Evolutionary conservation across 1,140 invertebrate genomes (phyloP).

Genomic region (Galleria mellonella): DNA sequence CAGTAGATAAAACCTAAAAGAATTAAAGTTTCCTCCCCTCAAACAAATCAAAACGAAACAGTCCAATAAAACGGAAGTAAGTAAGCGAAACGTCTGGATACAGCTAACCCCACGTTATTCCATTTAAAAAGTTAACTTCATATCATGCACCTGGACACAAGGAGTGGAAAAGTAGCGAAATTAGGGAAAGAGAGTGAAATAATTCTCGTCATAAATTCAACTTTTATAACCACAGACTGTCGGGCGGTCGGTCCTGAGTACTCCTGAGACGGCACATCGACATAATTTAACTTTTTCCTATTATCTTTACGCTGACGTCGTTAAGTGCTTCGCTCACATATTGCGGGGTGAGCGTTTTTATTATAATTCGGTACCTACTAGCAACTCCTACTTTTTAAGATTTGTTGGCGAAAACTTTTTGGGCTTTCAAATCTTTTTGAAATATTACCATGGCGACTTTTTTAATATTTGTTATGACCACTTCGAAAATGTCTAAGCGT

Average conservation of each 20-base stretch:
- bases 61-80: slow-evolving; percentile 38
- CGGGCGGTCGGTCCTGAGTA: neutral
- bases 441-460: no score
- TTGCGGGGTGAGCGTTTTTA: slow-evolving; percentile 37
- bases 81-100: slow-evolving; percentile 28
- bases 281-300: slow-evolving; percentile 73
- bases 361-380: slow-evolving; percentile 8
- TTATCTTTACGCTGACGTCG: slow-evolving; percentile 65
- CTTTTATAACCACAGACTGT: slow-evolving; percentile 50
- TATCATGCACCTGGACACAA: slow-evolving; percentile 60
- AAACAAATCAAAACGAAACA: slow-evolving; percentile 39
- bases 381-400: neutral
- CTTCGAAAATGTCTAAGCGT: no score
- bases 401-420: neutral
- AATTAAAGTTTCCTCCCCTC: slow-evolving; percentile 20
- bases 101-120: slow-evolving; percentile 25
- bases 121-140: slow-evolving; percentile 47
- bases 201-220: slow-evolving; percentile 67
- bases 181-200: slow-evolving; percentile 59
- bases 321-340: slow-evolving; percentile 51
- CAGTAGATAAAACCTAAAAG: slow-evolving; percentile 17
- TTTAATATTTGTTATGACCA: no score
- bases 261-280: slow-evolving; percentile 49
- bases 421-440: neutral
- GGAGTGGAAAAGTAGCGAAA: slow-evolving; percentile 44